Conservation (phyloP, 2,888 invertebrate genomes). For the Parnassius apollo region DNA sequence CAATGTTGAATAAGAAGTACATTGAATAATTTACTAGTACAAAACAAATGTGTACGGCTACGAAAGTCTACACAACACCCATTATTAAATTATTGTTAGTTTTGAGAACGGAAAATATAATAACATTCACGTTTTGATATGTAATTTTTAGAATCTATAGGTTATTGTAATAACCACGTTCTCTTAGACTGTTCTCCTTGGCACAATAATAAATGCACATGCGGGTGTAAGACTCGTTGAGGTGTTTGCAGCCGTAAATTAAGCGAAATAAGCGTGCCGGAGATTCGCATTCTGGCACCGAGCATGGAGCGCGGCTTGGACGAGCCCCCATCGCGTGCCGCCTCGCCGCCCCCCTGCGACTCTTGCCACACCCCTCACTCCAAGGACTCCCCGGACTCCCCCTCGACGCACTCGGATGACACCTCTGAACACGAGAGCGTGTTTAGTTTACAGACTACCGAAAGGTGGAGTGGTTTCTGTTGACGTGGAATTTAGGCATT, state of each 20-base stretch:
- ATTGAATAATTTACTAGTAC: too few species aligned
- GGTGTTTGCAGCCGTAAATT: conserved; percentile 83
- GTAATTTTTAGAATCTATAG: too few species aligned
- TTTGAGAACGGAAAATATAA: too few species aligned
- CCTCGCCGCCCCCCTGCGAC: conserved; percentile 30
- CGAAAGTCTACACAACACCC: too few species aligned
- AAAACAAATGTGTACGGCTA: too few species aligned
- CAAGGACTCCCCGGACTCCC: conserved; percentile 61
- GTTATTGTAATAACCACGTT: too few species aligned
- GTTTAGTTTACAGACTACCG: conserved; percentile 72
- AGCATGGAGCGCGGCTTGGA: conserved; percentile 91
- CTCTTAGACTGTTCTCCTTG: too few species aligned
- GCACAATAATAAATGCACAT: too few species aligned
- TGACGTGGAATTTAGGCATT: conserved; percentile 17
- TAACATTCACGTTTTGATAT: too few species aligned
- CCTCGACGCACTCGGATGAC: conserved; percentile 43
- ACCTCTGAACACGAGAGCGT: conserved; percentile 78
- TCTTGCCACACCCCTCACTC: conserved; percentile 35
- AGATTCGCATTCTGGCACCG: conserved; percentile 91
- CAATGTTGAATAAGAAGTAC: too few species aligned
- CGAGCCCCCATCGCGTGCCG: conserved; percentile 58
- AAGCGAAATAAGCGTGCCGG: conserved; percentile 88
- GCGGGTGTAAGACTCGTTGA: conserved; percentile 20
- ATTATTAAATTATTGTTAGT: too few species aligned
- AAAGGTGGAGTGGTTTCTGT: conserved; percentile 54